Evolutionary conservation across 2,113 vertebrate genomes (phyloP).

Genomic region (Cervus canadensis): DNA sequence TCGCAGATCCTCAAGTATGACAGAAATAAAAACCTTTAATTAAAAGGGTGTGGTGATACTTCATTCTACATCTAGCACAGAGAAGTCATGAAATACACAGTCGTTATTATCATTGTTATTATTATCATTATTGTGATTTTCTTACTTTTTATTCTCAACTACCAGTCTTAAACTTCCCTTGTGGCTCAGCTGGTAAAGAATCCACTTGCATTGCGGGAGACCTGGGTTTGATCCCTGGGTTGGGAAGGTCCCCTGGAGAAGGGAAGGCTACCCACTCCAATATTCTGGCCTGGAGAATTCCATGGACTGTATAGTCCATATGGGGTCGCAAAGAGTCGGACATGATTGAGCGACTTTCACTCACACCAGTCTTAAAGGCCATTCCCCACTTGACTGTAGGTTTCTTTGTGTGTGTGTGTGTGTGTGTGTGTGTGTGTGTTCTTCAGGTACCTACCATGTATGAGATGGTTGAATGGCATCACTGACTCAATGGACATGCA

Average conservation of each 20-base stretch:
- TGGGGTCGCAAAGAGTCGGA: rapidly evolving
- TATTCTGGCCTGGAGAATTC: not conserved
- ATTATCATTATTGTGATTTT: not conserved
- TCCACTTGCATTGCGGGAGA: not conserved
- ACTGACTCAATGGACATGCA: not conserved
- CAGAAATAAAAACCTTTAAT: not conserved
- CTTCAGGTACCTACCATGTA: not conserved
- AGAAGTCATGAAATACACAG: not conserved
- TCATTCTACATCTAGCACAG: not conserved
- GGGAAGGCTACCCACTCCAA: not conserved
- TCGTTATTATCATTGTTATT: not conserved
- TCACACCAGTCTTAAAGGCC: not conserved
- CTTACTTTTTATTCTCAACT: not conserved
- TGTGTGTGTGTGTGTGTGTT: not conserved
- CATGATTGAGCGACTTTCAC: not conserved
- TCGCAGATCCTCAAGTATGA: not conserved
- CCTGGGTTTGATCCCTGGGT: not conserved
- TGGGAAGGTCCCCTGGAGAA: not conserved
- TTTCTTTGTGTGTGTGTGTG: no score
- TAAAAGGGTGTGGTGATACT: not conserved
- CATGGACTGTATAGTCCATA: not conserved
- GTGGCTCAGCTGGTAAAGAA: not conserved
- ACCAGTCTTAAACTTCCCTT: not conserved
- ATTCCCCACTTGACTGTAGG: not conserved
- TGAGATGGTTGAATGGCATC: not conserved